A percentile compares a stretch with the other conserved stretches of the same genome.
Evolutionary conservation across 2,888 invertebrate genomes (phyloP).

Genomic region (Crocallis elinguaria): DNA sequence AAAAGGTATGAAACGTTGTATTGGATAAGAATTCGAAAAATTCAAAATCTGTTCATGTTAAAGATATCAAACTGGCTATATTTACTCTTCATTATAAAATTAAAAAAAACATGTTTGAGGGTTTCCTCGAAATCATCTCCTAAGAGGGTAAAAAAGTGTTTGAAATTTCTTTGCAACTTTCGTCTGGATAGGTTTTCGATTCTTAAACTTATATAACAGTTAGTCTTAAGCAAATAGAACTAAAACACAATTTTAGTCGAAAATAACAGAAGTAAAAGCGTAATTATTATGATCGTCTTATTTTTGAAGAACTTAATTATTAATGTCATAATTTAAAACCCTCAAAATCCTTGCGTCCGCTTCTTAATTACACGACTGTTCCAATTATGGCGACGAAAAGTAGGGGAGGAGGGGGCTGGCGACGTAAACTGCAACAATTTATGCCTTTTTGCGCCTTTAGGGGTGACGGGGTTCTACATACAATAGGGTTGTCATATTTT

Average conservation of each 20-base stretch:
- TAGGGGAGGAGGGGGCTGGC: not conserved
- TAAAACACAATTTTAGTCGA: not conserved
- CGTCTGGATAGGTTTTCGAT: no score
- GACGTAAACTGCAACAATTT: conserved; percentile 50
- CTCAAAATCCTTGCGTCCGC: conserved; percentile 32
- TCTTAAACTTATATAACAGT: no score
- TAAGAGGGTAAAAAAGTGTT: no score
- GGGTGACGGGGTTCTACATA: conserved; percentile 4
- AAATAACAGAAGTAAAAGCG: not conserved
- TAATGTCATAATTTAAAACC: conserved; percentile 15
- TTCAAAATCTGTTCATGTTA: no score
- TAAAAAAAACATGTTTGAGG: no score
- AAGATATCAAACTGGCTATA: no score
- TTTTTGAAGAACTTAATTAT: conserved; percentile 13
- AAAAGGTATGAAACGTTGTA: no score
- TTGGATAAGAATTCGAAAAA: no score
- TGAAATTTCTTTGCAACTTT: no score
- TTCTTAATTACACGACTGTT: conserved; percentile 44
- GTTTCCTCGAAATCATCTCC: no score
- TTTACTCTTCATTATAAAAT: no score
- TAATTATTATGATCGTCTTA: not conserved
- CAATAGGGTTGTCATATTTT: not conserved
- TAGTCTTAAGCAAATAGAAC: not conserved
- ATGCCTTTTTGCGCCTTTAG: conserved; percentile 23
- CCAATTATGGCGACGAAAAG: conserved; percentile 40